Base-by-base conservation (phyloP, 1,140 invertebrate genomes). In the Pseudachorutes palmiensis region DNA sequence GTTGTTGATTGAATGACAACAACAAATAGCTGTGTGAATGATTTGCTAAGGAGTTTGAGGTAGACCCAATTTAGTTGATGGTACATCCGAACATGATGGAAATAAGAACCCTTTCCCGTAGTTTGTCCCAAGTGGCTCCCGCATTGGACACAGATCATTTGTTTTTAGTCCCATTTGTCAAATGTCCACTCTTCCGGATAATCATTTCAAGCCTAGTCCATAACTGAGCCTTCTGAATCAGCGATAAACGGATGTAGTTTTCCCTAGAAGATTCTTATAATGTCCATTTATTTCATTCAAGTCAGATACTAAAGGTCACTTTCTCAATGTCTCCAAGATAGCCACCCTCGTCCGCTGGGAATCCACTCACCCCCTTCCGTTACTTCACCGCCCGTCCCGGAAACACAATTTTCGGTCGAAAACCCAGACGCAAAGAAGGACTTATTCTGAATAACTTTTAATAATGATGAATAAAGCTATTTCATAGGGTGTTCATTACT, bases 11-110 rank as follows among this genome's bases (percentile, higher is more conserved):
- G 9, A 19, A 55, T 5, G n/a, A 31, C 49, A 64, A 61, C 65
- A 61, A 69, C 68, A 69, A 69, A 69, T 69, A 69, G 68, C 60
- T 65, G 58, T 69, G 68, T 58, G 64, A 69, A 69, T 69, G 61
- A 64, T 58, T 65, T 63, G 51, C 51, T 14, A 69, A 66, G 61
- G 68, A 55, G 12, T 45, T 24, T 55, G 51, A 55, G 51, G 12
- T 55, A 55, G 31, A 16, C 59, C 59, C 29, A 26, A 61, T 29
- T 61, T 61, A 19, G 28, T 9, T 29, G 29, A 61, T 61, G 29
- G 59, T 55, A 5, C 51, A 55, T 55, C 24, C 51, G 12, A 26
- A 55, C 24, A 55, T 55, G 51, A 55, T 14, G 12, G 51, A 19
- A 26, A 55, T 5, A 45, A 9, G 36, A 55, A 55, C 51, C 51